Evolutionary conservation across 2,888 invertebrate genomes (phyloP).

Genomic region (Drosophila picticornis): DNA sequence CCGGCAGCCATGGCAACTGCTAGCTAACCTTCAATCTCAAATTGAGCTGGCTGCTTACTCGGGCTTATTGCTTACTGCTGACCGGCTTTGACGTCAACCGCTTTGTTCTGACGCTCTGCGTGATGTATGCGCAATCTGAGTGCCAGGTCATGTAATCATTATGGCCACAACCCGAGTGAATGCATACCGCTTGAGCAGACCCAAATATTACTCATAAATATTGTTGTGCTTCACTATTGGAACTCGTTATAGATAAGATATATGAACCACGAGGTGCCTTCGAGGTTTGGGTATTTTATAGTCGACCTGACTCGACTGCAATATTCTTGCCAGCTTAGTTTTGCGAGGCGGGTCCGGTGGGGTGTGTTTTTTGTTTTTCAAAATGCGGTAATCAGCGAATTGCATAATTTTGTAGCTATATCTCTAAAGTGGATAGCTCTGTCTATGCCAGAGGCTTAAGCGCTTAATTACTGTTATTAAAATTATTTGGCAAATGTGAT

Average conservation of each 20-base stretch:
- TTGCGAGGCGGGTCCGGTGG: not conserved
- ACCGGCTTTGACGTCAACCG: slow-evolving; percentile 49
- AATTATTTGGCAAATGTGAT: slow-evolving; percentile 55
- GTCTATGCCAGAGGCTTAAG: slow-evolving; percentile 32
- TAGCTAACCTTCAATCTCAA: slow-evolving; percentile 45
- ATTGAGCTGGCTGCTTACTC: slow-evolving; percentile 22
- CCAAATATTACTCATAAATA: not conserved
- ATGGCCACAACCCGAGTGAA: not conserved
- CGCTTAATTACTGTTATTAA: slow-evolving; percentile 61
- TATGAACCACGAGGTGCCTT: not conserved
- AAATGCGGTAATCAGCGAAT: slow-evolving; percentile 39
- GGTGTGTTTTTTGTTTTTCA: not conserved
- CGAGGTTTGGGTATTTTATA: not conserved
- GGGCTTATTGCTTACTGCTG: slow-evolving; percentile 7
- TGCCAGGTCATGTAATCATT: slow-evolving; percentile 34
- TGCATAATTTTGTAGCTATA: slow-evolving; percentile 25
- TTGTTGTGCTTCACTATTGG: not conserved
- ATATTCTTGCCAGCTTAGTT: slow-evolving; percentile 3
- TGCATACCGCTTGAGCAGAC: not conserved
- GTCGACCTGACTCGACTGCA: not conserved
- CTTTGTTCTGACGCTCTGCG: slow-evolving; percentile 49
- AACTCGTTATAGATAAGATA: not conserved
- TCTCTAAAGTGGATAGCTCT: not conserved
- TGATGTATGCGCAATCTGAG: slow-evolving; percentile 42
- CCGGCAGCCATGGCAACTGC: slow-evolving; percentile 29